These are phyloP conservation scores for Nephotettix cincticeps DNA, from an alignment of 1,140 invertebrate genomes.

Conservation along the genomic window DNA sequence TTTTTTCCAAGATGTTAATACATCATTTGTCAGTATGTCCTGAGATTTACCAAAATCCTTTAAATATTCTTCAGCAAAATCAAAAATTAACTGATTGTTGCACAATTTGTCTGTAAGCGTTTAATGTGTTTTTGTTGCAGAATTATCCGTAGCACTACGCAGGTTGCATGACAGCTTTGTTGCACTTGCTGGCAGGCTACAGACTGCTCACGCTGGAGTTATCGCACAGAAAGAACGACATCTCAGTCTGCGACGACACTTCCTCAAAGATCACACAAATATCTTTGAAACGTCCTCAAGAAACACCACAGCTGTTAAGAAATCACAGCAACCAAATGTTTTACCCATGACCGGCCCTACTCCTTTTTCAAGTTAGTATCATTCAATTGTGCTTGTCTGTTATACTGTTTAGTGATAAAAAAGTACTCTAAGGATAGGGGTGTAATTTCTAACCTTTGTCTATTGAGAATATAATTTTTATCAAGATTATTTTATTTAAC, in stretches of 20 bases:
- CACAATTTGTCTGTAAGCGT: constrained; percentile 26
- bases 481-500: too few species aligned
- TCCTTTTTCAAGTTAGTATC: constrained; percentile 45
- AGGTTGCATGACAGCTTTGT: constrained; percentile 83
- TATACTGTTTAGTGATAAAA: too few species aligned
- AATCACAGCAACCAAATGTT: constrained; percentile 1
- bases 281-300: constrained; percentile 64
- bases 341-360: constrained; percentile 43
- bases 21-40: not conserved
- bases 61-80: too few species aligned
- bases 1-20: too few species aligned
- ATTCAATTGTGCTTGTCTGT: not conserved
- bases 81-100: too few species aligned
- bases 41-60: constrained; percentile 18
- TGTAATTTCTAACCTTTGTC: too few species aligned
- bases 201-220: constrained; percentile 68
- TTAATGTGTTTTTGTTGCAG: constrained; percentile 51
- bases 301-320: constrained; percentile 37
- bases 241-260: constrained; percentile 72
- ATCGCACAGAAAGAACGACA: constrained; percentile 82
- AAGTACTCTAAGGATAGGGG: too few species aligned
- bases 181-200: constrained; percentile 78
- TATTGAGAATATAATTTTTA: too few species aligned
- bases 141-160: constrained; percentile 68
- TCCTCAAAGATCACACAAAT: constrained; percentile 74